Evolutionary conservation across 1,140 invertebrate species (phyloP), one percentile per base, ranked within the genome.

Genomic region (Bombus confusus): DNA sequence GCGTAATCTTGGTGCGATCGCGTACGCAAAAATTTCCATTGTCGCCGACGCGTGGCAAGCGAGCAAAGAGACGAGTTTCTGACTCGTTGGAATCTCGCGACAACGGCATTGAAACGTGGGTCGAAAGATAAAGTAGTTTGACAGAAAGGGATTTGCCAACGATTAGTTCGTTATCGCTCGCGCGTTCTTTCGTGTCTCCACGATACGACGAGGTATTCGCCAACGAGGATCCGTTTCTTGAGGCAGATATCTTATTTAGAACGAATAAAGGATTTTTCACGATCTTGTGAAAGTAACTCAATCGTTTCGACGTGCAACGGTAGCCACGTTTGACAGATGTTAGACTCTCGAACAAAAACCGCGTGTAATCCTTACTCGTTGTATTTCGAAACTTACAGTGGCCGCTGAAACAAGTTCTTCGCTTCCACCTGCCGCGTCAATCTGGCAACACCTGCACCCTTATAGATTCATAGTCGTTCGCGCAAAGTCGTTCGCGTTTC

Each of bases 361-460:
- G 34, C 22, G 3, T 9, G 34, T 22, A 39, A 39, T 41, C 84
- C 39, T 57, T 72, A 39, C 10, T 47, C 80, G 57, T 64, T 28
- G 31, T 12, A 74, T 64, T 22, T 28, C n/a, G 68, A 62, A 34
- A 28, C 41, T 15, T 31, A 18, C 18, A 31, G 41, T 6, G n/a
- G 0, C 0, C 47, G 6, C 28, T n/a, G 0, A 2, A 25, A 22
- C 69, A 18, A 71, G 57, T 73, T 31, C 9, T 28, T 12, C 57
- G 9, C 12, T 80, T 64, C 57, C 77, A 80, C 76, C 77, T 85
- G 83, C 66, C n/a, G 39, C 69, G 57, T 4, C 37, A 31, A 47
- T 57, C 43, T 28, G 73, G 28, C 25, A 73, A 52, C 77, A 80
- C 68, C 83, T 74, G 83, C 77, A 25, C 6, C 25, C 15, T n/a